phyloP scores from a whole-genome alignment of 2,797 vertebrate species.

The Hoplostethus atlanticus region DNA sequence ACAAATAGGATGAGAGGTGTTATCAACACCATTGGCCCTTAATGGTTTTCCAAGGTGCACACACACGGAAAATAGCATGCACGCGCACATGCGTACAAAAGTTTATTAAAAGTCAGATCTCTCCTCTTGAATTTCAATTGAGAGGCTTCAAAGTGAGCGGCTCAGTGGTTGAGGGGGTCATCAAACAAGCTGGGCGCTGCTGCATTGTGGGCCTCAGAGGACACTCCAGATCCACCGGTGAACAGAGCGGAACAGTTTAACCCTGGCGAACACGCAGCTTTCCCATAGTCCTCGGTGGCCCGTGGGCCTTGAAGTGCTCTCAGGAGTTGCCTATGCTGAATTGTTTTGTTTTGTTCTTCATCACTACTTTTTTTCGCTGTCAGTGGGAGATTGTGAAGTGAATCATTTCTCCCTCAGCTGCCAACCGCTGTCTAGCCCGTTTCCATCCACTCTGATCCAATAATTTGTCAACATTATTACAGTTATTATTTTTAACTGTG shows the following conservation, averaged over 20 bases:
- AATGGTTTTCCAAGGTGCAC: constrained; percentile 56
- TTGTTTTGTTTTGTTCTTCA: neutral
- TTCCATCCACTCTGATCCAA: neutral
- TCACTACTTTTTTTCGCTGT: constrained; percentile 1
- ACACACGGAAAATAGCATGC: constrained; percentile 17
- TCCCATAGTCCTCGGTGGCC: neutral
- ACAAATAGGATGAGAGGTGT: constrained; percentile 77
- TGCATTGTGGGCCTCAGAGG: constrained; percentile 44
- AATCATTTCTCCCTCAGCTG: neutral
- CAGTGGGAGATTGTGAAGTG: neutral
- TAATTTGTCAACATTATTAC: constrained; percentile 7
- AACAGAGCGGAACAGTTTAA: constrained; percentile 24
- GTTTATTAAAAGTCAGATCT: constrained; percentile 80
- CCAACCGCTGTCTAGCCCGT: neutral
- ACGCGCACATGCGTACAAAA: constrained; percentile 26
- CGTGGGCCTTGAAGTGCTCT: constrained; percentile 16
- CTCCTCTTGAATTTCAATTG: constrained; percentile 84
- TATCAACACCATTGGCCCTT: constrained; percentile 64
- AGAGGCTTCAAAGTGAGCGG: constrained; percentile 85
- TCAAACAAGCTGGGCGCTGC: constrained; percentile 72
- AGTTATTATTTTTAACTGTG: constrained; percentile 2
- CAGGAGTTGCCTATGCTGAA: neutral
- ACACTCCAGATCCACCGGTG: constrained; percentile 37
- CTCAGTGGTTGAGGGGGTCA: constrained; percentile 68
- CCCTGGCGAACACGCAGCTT: constrained; percentile 19